Percentiles rank a stretch among this genome's conserved stretches.
Conservation (phyloP, 2,113 vertebrate species). For the Poeciliopsis turrubarensis region DNA sequence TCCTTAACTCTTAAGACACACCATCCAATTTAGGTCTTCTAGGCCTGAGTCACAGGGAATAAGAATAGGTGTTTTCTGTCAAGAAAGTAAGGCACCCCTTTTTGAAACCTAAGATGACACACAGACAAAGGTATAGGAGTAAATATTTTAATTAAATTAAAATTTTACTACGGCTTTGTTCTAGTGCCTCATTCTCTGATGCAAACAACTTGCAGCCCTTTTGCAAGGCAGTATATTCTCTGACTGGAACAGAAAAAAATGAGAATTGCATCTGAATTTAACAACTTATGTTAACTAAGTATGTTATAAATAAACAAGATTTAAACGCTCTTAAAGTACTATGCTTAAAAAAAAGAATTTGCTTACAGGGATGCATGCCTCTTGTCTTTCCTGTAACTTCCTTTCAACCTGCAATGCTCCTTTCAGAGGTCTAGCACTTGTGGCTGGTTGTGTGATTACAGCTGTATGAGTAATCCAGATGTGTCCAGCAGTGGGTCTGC, state of each 20-base stretch:
- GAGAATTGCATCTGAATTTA: too few relatives aligned
- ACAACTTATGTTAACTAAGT: neutral
- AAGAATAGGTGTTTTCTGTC: slow-evolving; percentile 21
- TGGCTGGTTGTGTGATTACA: slow-evolving; percentile 55
- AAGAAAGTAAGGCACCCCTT: neutral
- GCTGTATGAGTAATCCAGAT: slow-evolving; percentile 66
- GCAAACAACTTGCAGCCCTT: slow-evolving; percentile 5
- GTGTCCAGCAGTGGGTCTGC: slow-evolving; percentile 51
- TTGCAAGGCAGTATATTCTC: too few relatives aligned
- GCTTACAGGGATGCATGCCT: neutral
- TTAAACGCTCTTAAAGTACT: neutral
- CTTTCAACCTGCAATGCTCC: slow-evolving; percentile 17
- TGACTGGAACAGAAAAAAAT: too few relatives aligned
- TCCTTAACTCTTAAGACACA: slow-evolving; percentile 34
- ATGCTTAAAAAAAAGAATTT: neutral
- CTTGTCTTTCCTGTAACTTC: neutral
- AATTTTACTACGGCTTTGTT: neutral
- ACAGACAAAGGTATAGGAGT: neutral
- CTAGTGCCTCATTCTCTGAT: neutral
- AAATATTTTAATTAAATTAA: slow-evolving; percentile 18
- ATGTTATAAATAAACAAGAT: neutral
- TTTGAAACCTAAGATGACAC: neutral
- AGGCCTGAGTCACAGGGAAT: slow-evolving; percentile 12
- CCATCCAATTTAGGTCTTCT: slow-evolving; percentile 22
- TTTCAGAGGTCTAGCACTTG: neutral